Conservation (phyloP, 2,113 vertebrate genomes). For the Mormoops blainvillei region DNA sequence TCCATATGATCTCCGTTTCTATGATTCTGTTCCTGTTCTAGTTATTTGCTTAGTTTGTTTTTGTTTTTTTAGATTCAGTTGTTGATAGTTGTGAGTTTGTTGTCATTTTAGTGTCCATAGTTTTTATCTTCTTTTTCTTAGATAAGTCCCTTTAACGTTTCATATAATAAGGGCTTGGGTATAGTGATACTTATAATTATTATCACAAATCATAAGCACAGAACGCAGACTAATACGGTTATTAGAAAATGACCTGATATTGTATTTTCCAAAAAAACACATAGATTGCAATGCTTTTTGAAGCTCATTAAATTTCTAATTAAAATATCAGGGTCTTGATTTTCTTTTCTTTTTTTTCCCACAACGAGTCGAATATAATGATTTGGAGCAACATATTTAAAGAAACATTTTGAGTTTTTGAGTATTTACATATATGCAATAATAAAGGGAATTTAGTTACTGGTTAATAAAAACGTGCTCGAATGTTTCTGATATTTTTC, state of each 20-base stretch:
- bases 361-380: neutral
- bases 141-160: no score
- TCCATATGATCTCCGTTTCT: no score
- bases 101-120: no score
- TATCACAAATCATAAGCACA: neutral
- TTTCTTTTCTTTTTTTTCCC: neutral
- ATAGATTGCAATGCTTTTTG: neutral
- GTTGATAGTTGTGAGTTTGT: no score
- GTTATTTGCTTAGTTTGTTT: no score
- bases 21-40: no score
- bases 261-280: neutral
- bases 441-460: slow-evolving; percentile 16
- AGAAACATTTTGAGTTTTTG: slow-evolving; percentile 27
- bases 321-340: neutral
- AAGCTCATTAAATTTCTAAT: slow-evolving; percentile 14
- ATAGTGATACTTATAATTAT: neutral
- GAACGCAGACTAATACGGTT: neutral
- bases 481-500: neutral
- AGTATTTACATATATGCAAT: neutral
- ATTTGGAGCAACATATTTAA: neutral
- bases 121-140: no score
- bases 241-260: neutral
- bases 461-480: slow-evolving; percentile 12
- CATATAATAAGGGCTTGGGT: neutral
- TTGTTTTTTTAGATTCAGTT: no score